phyloP scores from a whole-genome alignment of 2,113 vertebrate species.

The Prinia subflava region DNA sequence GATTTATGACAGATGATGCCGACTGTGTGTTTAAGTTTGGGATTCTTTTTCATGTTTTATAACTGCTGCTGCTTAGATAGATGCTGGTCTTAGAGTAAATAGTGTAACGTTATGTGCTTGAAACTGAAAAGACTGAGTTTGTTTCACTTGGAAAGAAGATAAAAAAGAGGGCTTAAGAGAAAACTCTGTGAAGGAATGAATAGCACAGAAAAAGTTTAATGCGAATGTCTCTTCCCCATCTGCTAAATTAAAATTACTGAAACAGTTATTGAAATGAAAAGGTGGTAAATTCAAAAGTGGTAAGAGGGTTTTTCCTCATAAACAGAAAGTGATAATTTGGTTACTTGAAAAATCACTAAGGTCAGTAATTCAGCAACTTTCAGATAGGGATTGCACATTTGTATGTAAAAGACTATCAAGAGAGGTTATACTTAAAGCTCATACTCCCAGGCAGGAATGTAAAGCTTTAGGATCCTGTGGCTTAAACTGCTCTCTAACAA shows the following conservation, averaged over 20 bases:
- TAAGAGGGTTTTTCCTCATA: neutral
- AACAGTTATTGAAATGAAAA: neutral
- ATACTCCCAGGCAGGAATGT: neutral
- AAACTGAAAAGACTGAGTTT: neutral
- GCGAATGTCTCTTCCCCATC: neutral
- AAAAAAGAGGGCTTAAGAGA: neutral
- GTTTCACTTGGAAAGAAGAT: neutral
- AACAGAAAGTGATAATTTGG: neutral
- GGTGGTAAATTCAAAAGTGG: neutral
- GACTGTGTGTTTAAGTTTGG: neutral
- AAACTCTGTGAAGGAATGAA: neutral
- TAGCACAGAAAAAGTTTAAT: neutral
- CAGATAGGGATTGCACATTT: neutral
- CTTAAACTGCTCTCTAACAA: neutral
- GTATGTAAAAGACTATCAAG: neutral
- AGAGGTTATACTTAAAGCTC: neutral
- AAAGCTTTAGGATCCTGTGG: neutral
- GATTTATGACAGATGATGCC: constrained; percentile 47
- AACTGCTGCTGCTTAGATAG: neutral
- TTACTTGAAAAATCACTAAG: neutral
- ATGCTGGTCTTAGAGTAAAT: neutral
- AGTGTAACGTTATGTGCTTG: neutral
- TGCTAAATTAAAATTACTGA: neutral
- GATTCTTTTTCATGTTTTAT: neutral
- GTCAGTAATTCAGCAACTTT: neutral